Evolutionary conservation across 2,888 invertebrate species (phyloP), one percentile per base, ranked within the genome.

Genomic region (Dicycla oo): DNA sequence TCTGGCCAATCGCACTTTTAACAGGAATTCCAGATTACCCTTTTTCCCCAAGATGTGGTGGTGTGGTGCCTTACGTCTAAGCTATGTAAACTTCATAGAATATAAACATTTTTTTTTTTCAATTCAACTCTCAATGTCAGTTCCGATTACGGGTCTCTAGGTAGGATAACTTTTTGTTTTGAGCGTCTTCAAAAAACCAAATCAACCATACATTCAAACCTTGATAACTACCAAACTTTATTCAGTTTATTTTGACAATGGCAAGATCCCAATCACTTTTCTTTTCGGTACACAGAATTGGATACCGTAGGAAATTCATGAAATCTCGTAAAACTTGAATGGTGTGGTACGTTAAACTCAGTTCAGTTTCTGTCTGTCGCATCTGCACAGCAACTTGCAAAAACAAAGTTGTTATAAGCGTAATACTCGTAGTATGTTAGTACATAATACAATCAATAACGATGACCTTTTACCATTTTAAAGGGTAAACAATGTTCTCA

Each of bases 391-490:
- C 45, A 66, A 66, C 53, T 68, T 49, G 20, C 51, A 72, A 82
- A 72, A 68, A 68, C 43, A 40, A 58, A 63, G 51, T 63, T 51
- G 2, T 26, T 49, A 30, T 47, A 54, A 3, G 3, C 69, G 15
- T 45, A 18, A 4, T 49, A 56, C 49, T 47, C 8, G 5, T 54
- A 15, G 23, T 75, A 43, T 8, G 8, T 53, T 73, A 10, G 20
- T 38, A 70, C 26, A 38, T 58, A 68, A 45, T 23, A 74, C 34
- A 71, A 76, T 71, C 65, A 80, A 78, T 68, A 83, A 61, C 53
- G 43, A 53, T 79, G 81, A 83, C 84, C 84, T 86, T 85, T 64
- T 62, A 51, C 23, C 47, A 69, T 62, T 72, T 72, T 69, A 73
- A 71, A 84, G 84, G 70, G 67, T 71, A 84, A 78, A 58, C 64